These are phyloP conservation scores for Myiothlypis coronata DNA, from an alignment of 2,797 vertebrate species.

Conservation along the genomic window DNA sequence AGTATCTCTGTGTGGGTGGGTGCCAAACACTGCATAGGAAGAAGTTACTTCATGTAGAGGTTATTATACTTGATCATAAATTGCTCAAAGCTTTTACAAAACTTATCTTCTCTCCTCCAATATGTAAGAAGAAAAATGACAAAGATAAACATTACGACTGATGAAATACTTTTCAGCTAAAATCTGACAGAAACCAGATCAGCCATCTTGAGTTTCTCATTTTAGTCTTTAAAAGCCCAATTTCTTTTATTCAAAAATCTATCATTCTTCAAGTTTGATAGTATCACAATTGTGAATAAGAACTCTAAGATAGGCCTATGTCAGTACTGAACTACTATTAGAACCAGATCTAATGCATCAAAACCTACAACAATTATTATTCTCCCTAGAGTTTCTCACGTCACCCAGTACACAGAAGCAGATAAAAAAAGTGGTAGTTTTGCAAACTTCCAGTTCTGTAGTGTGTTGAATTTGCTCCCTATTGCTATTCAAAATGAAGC, in stretches of 20 bases:
- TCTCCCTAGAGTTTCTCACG: background rate
- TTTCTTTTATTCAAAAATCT: background rate
- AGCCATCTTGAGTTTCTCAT: background rate
- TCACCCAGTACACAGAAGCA: background rate
- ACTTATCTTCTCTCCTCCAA: background rate
- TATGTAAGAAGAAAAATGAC: background rate
- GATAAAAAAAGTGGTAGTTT: background rate
- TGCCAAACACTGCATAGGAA: conserved; percentile 28
- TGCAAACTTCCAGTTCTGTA: background rate
- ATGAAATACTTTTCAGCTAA: background rate
- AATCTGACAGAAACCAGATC: background rate
- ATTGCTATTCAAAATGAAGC: background rate
- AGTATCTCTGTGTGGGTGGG: conserved; percentile 20
- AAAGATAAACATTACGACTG: background rate
- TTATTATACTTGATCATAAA: conserved; percentile 25
- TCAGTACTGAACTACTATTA: background rate
- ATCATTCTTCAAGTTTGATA: background rate
- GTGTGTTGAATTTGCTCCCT: background rate
- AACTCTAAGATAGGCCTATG: background rate
- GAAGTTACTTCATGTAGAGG: conserved; percentile 23
- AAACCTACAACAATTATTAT: background rate
- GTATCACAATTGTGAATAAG: background rate
- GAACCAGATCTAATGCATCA: background rate
- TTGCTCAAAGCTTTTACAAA: background rate
- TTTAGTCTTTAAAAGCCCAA: background rate